Conservation (phyloP, 2,888 invertebrate species). For the Drymonia ruficornis region DNA sequence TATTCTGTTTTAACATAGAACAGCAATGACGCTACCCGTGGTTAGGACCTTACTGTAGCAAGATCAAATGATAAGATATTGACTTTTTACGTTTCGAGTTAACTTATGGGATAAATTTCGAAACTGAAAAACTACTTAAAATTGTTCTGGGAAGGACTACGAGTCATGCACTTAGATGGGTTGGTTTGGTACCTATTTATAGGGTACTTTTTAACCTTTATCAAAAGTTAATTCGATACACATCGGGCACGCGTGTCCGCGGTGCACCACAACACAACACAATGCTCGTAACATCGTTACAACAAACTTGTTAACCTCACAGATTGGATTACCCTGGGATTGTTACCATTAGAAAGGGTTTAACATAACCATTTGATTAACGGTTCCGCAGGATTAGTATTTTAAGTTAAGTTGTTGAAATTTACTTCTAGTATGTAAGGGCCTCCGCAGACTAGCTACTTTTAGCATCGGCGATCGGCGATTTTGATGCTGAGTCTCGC, state of each 20-base stretch:
- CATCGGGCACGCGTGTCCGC: slow-evolving; percentile 42
- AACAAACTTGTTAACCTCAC: slow-evolving; percentile 40
- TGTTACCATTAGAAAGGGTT: slow-evolving; percentile 12
- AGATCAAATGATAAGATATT: neutral
- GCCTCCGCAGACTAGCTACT: too few species aligned
- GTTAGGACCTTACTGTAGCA: neutral
- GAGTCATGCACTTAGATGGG: too few species aligned
- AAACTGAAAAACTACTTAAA: too few species aligned
- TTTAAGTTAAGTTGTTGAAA: too few species aligned
- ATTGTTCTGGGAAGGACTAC: too few species aligned
- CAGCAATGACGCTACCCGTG: neutral
- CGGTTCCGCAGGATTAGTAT: too few species aligned
- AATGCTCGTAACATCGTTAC: slow-evolving; percentile 26
- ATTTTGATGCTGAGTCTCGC: too few species aligned
- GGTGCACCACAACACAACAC: slow-evolving; percentile 39
- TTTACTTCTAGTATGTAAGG: too few species aligned
- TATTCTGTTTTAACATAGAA: slow-evolving; percentile 16
- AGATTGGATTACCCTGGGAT: slow-evolving; percentile 35
- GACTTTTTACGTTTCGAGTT: neutral
- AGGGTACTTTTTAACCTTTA: too few species aligned
- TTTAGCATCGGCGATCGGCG: too few species aligned
- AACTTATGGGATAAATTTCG: too few species aligned
- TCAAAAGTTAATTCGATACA: slow-evolving; percentile 27
- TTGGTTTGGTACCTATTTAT: too few species aligned
- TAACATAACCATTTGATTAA: neutral